These are phyloP conservation scores for Porites lobata DNA, from an alignment of 92 coral and sea anemone genomes.

Conservation along the genomic window DNA sequence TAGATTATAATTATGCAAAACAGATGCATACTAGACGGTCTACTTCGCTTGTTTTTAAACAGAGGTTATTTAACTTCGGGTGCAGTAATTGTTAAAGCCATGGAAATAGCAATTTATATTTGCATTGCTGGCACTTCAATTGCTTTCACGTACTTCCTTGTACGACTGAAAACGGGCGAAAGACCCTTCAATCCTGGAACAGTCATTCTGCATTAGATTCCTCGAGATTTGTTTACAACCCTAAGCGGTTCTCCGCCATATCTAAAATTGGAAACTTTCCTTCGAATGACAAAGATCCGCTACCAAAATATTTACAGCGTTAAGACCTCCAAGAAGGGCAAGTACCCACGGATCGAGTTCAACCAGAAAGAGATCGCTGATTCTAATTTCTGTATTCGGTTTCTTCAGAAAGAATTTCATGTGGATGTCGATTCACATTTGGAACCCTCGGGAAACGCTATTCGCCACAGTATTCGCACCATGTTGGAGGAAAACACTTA, in stretches of 20 bases:
- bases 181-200: neutral
- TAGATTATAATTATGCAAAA: too few relatives aligned
- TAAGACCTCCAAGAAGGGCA: conserved; percentile 60
- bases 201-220: conserved; percentile 31
- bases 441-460: conserved; percentile 46
- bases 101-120: neutral
- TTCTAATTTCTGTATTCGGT: conserved; percentile 67
- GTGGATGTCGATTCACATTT: conserved; percentile 61
- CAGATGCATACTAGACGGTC: too few relatives aligned
- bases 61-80: too few relatives aligned
- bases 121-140: neutral
- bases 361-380: conserved; percentile 64
- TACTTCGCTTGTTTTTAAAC: too few relatives aligned
- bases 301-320: conserved; percentile 66
- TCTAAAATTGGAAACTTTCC: conserved; percentile 81
- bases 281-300: conserved; percentile 86
- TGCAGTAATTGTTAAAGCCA: neutral
- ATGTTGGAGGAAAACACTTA: conserved; percentile 76
- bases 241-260: conserved; percentile 79
- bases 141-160: neutral
- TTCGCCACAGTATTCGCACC: conserved; percentile 58
- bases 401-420: conserved; percentile 66
- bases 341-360: conserved; percentile 71
- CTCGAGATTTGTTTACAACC: conserved; percentile 17
- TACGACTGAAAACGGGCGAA: neutral